Base-by-base conservation (phyloP, 1,140 invertebrate genomes). In the Holcopasites calliopsidis region DNA sequence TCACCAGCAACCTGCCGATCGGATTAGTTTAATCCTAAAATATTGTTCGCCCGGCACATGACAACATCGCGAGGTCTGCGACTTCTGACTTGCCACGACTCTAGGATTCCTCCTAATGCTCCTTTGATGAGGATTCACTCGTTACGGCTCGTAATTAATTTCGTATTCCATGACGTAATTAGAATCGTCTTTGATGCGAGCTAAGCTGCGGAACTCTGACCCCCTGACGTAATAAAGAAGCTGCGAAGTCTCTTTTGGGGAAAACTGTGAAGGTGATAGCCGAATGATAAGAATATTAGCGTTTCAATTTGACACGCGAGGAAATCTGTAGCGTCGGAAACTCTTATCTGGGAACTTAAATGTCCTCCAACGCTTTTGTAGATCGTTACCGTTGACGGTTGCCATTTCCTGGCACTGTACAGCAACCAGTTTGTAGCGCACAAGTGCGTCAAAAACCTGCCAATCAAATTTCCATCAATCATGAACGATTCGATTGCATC, bases 1-100 rank as follows among this genome's bases (percentile, higher is more conserved):
- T 82, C 61, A 16, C 61, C 42, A 40, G 13, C 60, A 60, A 74
- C 64, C 69, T 77, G 64, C 64, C 75, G 44, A 79, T 70, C 68
- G 81, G 83, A 85, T 86, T 86, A 85, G 61, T 77, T 70, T 82
- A 82, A 85, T 82, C 83, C 81, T 77, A 84, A 84, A 80, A 80
- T 84, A 85, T 80, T 76, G 62, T 52, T 65, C 33, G 26, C 31
- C 54, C 0, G 40, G 28, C 11, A 1, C 4, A 40, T 16, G 40
- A 40, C 40, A 31, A 65, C 35, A 61, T 61, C 38, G 74, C 47
- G 40, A 54, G 35, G 35, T 33, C 28, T 16, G 13, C 21, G 23
- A 18, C 23, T 3, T 23, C 8, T 8, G 10, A 3, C 1, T 13
- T 0, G 11, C 31, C 10, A 21, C 55, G 55, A 10, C 7, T 33